phyloP scores from a whole-genome alignment of 2,888 invertebrate species.

The Marasmarcha lunaedactyla region DNA sequence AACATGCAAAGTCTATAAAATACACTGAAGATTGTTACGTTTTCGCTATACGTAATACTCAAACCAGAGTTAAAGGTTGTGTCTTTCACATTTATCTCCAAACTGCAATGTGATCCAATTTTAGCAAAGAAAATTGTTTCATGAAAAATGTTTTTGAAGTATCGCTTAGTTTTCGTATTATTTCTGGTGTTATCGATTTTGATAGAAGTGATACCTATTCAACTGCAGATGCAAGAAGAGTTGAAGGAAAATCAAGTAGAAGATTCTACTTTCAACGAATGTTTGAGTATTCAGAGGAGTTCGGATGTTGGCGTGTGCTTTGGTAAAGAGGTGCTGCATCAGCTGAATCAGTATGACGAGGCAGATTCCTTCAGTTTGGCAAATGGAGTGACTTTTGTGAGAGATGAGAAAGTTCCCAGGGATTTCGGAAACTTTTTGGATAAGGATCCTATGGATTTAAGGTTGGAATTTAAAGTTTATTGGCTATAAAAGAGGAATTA shows the following conservation, averaged over 20 bases:
- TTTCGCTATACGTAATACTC: constrained; percentile 44
- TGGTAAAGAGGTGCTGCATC: constrained; percentile 76
- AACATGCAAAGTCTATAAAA: constrained; percentile 66
- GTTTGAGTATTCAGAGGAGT: constrained; percentile 42
- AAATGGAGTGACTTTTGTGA: constrained; percentile 73
- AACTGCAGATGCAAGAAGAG: constrained; percentile 43
- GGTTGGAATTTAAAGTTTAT: constrained; percentile 69
- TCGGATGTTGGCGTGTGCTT: constrained; percentile 73
- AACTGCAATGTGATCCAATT: constrained; percentile 2
- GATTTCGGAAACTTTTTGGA: constrained; percentile 76
- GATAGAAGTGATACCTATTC: constrained; percentile 43
- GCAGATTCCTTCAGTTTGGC: constrained; percentile 75
- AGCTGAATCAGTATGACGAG: constrained; percentile 75
- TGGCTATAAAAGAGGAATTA: too few species aligned
- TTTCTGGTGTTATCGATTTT: constrained; percentile 22
- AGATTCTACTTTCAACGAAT: constrained; percentile 45
- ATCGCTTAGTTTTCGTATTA: constrained; percentile 16
- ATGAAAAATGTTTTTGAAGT: constrained; percentile 19
- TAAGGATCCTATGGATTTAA: constrained; percentile 80
- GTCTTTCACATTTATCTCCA: too few species aligned
- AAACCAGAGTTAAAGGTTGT: constrained; percentile 35
- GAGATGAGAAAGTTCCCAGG: constrained; percentile 75
- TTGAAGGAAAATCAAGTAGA: constrained; percentile 40
- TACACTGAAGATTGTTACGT: constrained; percentile 36
- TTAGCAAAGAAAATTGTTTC: background rate